Conservation (phyloP, 2,888 invertebrate species). For the Callinectes sapidus region DNA sequence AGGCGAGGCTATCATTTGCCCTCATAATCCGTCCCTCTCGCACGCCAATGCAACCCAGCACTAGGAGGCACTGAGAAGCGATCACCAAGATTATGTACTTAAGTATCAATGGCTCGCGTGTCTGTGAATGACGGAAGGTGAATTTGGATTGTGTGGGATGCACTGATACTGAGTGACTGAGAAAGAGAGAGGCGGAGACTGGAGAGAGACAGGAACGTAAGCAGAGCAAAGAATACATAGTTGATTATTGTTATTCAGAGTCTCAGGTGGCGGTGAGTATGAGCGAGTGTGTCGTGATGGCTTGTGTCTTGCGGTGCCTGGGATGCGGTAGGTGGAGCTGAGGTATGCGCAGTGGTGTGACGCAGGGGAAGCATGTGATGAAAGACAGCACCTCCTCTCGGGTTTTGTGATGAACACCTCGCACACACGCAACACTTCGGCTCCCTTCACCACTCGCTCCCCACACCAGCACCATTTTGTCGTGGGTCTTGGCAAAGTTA, state of each 20-base stretch:
- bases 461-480: background rate
- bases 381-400: background rate
- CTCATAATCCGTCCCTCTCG: slow-evolving; percentile 2
- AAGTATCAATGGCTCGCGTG: background rate
- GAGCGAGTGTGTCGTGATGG: background rate
- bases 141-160: background rate
- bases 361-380: background rate
- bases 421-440: background rate
- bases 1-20: slow-evolving; percentile 25
- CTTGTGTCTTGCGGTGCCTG: background rate
- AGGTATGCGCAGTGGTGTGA: slow-evolving; percentile 12
- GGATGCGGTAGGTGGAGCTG: background rate
- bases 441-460: background rate
- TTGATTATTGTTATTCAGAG: background rate
- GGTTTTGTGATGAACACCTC: slow-evolving; percentile 12
- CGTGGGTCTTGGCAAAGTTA: background rate
- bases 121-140: background rate
- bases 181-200: slow-evolving; percentile 38
- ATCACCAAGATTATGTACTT: background rate
- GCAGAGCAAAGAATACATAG: background rate
- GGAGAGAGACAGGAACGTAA: background rate
- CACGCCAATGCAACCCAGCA: background rate
- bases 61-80: background rate
- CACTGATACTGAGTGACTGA: background rate
- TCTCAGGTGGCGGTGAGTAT: background rate